phyloP scores from a whole-genome alignment of 2,113 vertebrate genomes.

The Chaenogobius annularis region DNA sequence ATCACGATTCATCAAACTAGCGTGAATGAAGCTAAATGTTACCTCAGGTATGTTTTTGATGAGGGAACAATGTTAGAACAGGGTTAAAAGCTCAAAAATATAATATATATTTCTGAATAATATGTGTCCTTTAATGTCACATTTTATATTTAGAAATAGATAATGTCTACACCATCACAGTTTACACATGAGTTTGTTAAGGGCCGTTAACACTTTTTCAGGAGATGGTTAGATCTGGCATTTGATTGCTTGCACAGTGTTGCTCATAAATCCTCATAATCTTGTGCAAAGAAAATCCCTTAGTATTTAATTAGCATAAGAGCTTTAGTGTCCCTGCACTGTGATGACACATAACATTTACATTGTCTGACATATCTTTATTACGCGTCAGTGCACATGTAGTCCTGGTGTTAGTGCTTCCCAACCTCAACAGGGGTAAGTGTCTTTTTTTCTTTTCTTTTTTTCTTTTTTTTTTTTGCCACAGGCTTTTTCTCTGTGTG shows the following conservation, averaged over 20 bases:
- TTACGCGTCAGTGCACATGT: conserved; percentile 51
- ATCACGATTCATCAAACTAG: no score
- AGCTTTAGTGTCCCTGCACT: conserved; percentile 42
- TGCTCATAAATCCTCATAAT: conserved; percentile 36
- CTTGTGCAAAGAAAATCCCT: conserved; percentile 37
- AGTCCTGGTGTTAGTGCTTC: conserved; percentile 45
- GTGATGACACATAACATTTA: conserved; percentile 41
- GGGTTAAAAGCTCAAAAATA: no score
- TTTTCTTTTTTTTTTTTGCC: conserved; percentile 45
- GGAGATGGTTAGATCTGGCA: conserved; percentile 21
- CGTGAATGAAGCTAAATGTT: no score
- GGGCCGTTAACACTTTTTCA: background rate
- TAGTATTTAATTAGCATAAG: conserved; percentile 47
- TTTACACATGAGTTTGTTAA: background rate
- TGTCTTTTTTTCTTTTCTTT: conserved; percentile 22
- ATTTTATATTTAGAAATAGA: no score
- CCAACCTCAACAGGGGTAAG: conserved; percentile 43
- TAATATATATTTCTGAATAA: no score
- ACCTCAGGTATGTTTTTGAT: no score
- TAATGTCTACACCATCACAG: no score
- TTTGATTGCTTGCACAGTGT: conserved; percentile 38
- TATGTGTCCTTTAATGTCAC: no score
- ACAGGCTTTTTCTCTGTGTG: conserved; percentile 61
- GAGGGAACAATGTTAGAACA: no score
- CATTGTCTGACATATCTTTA: conserved; percentile 65